phyloP scores from a whole-genome alignment of 2,113 vertebrate species.

The Carassius gibelio region DNA sequence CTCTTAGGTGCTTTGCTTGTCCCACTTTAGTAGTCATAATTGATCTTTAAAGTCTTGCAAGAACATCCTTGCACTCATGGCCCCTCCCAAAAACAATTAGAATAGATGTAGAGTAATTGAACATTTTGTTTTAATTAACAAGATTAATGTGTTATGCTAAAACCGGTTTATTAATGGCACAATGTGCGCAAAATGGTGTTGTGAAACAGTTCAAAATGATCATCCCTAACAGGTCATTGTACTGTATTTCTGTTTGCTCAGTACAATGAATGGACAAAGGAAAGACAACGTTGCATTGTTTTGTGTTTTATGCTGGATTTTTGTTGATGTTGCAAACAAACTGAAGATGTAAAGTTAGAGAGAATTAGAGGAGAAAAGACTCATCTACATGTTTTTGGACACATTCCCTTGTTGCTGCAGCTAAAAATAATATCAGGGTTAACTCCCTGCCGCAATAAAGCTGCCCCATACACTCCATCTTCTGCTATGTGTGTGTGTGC shows the following conservation, averaged over 20 bases:
- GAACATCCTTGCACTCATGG: slow-evolving; percentile 41
- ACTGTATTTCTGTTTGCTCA: not conserved
- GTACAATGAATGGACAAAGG: not conserved
- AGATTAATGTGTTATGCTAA: slow-evolving; percentile 48
- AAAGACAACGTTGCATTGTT: not conserved
- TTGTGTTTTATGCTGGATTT: not conserved
- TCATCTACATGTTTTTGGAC: slow-evolving; percentile 61
- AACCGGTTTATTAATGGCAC: slow-evolving; percentile 27
- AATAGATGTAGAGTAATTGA: slow-evolving; percentile 53
- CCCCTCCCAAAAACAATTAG: slow-evolving; percentile 18
- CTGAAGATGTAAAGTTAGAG: slow-evolving; percentile 46
- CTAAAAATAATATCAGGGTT: slow-evolving; percentile 76
- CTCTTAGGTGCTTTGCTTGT: slow-evolving; percentile 15
- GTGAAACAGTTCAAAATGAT: not conserved
- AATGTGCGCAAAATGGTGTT: not conserved
- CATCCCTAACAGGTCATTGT: not conserved
- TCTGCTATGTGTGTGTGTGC: slow-evolving; percentile 32
- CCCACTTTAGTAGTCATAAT: slow-evolving; percentile 47
- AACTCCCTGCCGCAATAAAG: slow-evolving; percentile 67
- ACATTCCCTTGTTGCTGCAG: slow-evolving; percentile 64
- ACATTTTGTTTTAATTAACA: slow-evolving; percentile 56
- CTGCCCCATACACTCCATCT: slow-evolving; percentile 61
- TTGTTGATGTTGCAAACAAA: slow-evolving; percentile 34
- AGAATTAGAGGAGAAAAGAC: slow-evolving; percentile 60
- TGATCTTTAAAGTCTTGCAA: slow-evolving; percentile 53